Percentiles rank a stretch among this genome's conserved stretches.
Conservation (phyloP, 35 echinoderm and acorn worm species). For the Hemicentrotus pulcherrimus region DNA sequence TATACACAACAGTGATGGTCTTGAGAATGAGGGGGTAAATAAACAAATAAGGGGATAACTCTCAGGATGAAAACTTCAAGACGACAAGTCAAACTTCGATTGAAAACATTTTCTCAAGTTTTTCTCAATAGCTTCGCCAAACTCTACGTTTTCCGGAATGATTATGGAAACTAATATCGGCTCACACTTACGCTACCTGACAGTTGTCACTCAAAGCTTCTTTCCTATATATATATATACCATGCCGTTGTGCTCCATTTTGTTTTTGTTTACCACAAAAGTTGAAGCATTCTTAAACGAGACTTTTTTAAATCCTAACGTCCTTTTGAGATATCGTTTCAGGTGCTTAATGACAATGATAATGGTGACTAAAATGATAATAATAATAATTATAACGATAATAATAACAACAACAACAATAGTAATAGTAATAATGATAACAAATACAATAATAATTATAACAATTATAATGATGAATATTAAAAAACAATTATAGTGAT, state of each 20-base stretch:
- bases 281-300: background rate
- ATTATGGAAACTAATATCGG: background rate
- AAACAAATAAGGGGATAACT: background rate
- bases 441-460: background rate
- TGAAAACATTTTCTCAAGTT: conserved; percentile 13
- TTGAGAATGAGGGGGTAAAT: background rate
- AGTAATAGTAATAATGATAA: background rate
- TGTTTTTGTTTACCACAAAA: background rate
- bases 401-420: conserved; percentile 6
- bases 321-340: background rate
- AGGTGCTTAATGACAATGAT: background rate
- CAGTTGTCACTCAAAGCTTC: background rate
- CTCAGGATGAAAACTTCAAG: background rate
- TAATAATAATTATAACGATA: background rate
- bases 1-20: background rate
- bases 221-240: background rate
- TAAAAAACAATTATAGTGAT: background rate
- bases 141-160: background rate
- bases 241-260: background rate
- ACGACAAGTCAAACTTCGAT: background rate
- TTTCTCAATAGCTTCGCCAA: background rate
- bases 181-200: background rate
- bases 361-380: background rate
- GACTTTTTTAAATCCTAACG: background rate
- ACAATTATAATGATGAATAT: background rate